Evolutionary conservation across 2,113 vertebrate species (phyloP).

Genomic region (Triplophysa siluroides): DNA sequence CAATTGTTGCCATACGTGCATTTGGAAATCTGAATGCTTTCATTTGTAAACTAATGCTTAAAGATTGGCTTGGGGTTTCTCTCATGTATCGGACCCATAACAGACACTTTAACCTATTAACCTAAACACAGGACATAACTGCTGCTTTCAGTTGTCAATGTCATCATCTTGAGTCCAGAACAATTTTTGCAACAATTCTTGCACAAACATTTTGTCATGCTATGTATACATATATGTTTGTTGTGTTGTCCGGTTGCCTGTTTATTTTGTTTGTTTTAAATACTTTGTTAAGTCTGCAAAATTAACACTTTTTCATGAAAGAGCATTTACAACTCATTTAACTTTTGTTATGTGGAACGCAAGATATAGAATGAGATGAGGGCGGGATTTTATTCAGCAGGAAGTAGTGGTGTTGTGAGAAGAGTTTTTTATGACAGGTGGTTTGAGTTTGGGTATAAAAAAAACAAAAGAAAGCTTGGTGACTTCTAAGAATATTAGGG

Average conservation of each 20-base stretch:
- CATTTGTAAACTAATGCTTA: neutral
- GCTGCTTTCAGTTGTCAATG: neutral
- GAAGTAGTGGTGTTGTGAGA: neutral
- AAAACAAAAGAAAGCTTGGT: neutral
- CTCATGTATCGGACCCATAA: neutral
- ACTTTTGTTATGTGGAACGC: neutral
- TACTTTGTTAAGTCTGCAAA: neutral
- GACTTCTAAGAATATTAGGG: too few relatives aligned
- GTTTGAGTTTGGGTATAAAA: neutral
- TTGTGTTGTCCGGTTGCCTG: neutral
- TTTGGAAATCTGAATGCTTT: neutral
- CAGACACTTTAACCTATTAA: neutral
- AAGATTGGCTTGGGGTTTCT: neutral
- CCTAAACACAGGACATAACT: neutral
- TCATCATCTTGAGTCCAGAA: neutral
- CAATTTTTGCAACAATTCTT: neutral
- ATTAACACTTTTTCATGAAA: neutral
- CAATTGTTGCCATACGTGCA: neutral
- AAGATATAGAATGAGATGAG: neutral
- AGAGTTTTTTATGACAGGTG: neutral
- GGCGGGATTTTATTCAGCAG: neutral
- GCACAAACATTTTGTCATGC: neutral
- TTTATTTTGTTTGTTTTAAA: neutral
- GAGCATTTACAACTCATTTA: neutral
- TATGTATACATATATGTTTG: neutral